Conservation (phyloP, 2,797 vertebrate species). For the Tangara arthus region DNA sequence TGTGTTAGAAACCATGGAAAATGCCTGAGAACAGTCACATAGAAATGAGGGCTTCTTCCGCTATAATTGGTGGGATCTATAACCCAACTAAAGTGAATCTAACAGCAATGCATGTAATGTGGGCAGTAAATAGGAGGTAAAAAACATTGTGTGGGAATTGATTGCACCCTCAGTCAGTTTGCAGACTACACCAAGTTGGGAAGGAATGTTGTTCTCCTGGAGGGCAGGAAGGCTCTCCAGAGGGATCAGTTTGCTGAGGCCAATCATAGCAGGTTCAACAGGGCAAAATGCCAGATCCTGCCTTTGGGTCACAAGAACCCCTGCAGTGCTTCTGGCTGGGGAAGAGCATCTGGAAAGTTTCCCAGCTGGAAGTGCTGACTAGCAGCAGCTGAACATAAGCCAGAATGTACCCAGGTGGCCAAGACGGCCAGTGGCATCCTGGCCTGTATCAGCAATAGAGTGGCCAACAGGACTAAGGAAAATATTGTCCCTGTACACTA, state of each 20-base stretch:
- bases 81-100: neutral
- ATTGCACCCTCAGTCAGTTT: neutral
- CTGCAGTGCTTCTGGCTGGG: neutral
- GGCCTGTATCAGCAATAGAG: fast-evolving
- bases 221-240: neutral
- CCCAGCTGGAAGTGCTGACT: neutral
- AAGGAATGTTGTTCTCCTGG: neutral
- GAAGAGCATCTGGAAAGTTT: neutral
- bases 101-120: neutral
- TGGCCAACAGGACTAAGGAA: neutral
- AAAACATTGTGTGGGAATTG: fast-evolving
- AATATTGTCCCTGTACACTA: too few species aligned
- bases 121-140: neutral
- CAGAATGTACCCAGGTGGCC: neutral
- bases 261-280: fast-evolving
- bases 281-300: neutral
- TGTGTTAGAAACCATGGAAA: neutral
- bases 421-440: too few species aligned
- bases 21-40: neutral
- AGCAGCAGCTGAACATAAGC: neutral
- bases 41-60: neutral
- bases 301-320: neutral
- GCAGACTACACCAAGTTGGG: neutral
- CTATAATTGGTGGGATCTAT: neutral
- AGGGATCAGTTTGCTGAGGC: neutral